Base-by-base conservation (phyloP, 2,797 vertebrate genomes). In the Sarcophilus harrisii region DNA sequence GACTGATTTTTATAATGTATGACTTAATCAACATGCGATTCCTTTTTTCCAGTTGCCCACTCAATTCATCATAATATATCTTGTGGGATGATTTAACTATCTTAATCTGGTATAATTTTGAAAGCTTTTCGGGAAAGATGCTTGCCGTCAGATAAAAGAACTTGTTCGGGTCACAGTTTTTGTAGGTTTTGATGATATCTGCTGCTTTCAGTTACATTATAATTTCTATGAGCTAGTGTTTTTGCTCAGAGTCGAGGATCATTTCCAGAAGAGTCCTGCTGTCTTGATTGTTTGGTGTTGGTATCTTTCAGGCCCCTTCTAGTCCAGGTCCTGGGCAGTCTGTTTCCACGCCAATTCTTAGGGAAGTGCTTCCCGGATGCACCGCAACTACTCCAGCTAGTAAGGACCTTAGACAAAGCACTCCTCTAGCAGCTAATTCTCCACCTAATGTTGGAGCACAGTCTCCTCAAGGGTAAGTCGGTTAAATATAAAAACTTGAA, bases 361-460 rank as follows among this genome's bases (percentile, higher is more conserved):
- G 98, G 96, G 98, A 99, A 96, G 98, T 98, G 0, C 92, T 99
- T 62, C 98, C 99, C 0, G 98, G 99, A 29, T 99, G 99, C 91
- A 98, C 98, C 73, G 98, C 98, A 90, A 97, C 98, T 59, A 97
- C 99, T 92, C 99, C 98, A 58, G 97, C 98, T 91, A 99, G 98
- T 90, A 98, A 98, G 98, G 98, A 98, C 96, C 98, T 98, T 49
- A 98, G 98, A 96, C 98, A 97, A 91, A 98, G 97, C 10, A 98
- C 98, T 93, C 98, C 99, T 58, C 97, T 98, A 30, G 97, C 98
- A 62, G 98, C 98, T 52, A 98, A 98, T 94, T 99, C 98, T 0
- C 99, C 99, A 91, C 99, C 99, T 55, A 98, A 98, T 58, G 98
- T 99, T 62, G 98, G 98, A 92, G 98, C 98, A 93, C 98, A 98